Base-by-base conservation (phyloP, 2,888 invertebrate species). In the Brenthis ino region DNA sequence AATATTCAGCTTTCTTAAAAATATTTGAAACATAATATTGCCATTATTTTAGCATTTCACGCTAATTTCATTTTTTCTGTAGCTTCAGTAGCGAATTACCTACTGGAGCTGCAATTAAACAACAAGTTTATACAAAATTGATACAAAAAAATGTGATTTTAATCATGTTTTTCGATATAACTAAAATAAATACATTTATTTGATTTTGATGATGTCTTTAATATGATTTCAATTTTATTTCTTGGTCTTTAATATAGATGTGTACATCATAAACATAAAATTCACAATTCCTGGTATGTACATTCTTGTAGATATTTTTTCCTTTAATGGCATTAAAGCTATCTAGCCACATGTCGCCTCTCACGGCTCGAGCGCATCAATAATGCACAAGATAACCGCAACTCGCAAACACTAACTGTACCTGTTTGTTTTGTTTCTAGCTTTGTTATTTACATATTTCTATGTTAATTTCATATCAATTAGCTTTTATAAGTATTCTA, bases 371-470 rank as follows among this genome's bases (percentile, higher is more conserved):
- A 51, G 37, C 47, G 53, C 33, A 43, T 67, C 16, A 67, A 67
- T 67, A 67, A 67, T 67, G 20, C 61, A 67, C 37, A 3, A 28
- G 56, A 16, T 67, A 43, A 47, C 61, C 50, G 56, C 67, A 61
- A 56, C 61, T 43, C 56, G 55, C 51, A 28, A 60, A 55, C 24
- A 20, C 47, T 51, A 67, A 61, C 61, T 28, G 37, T 43, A 28
- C 51, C 24, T 67, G 61, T 57, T 61, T 65, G 50, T 61, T 48
- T 24, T 20, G 13, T 53, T 8, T 61, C 8, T 43, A 43, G 37
- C 51, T 28, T 61, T 16, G 28, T 51, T 60, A 51, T 53, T 37
- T 61, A 11, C 37, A n/a, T 16, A 28, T 51, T 12, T 24, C 47
- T 13, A 58, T 5, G 13, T 24, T 1, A 5, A 5, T 47, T 48